These are phyloP conservation scores for Orientallactaga bullata DNA, from an alignment of 2,113 vertebrate genomes.

Conservation along the genomic window DNA sequence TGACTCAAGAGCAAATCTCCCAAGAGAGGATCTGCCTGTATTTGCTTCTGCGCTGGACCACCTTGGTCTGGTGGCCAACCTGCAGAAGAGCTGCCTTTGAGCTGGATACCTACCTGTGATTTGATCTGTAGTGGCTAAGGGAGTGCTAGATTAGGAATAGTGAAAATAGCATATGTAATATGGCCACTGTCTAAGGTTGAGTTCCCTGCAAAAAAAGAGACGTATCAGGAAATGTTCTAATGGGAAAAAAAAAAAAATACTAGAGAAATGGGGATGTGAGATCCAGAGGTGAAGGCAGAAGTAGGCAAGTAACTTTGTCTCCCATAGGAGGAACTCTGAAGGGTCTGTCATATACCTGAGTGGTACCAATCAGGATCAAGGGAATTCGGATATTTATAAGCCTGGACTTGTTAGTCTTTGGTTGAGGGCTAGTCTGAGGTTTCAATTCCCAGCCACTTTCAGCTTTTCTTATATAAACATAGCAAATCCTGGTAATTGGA, in stretches of 20 bases:
- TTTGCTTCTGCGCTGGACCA: background rate
- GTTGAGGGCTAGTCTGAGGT: background rate
- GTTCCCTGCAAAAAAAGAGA: background rate
- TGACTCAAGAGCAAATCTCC: constrained; percentile 22
- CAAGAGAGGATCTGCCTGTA: background rate
- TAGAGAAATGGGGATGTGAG: background rate
- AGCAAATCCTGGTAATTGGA: background rate
- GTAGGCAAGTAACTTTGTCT: background rate
- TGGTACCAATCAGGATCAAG: background rate
- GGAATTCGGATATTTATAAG: background rate
- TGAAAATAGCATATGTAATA: background rate
- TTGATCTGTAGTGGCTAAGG: background rate
- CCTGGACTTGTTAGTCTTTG: background rate
- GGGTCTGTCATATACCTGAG: background rate
- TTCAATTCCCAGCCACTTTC: background rate
- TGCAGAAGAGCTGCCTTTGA: background rate
- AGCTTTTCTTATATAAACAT: background rate
- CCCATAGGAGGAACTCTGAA: background rate
- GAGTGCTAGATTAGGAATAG: background rate
- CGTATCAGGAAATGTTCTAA: background rate
- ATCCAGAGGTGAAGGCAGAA: background rate
- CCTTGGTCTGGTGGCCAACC: background rate
- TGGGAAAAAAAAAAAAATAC: constrained; percentile 4
- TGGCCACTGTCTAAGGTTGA: background rate
- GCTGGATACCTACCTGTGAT: background rate